Evolutionary conservation across 2,888 invertebrate species (phyloP), one percentile per base, ranked within the genome.

Genomic region (Ennomos fuscantarius): DNA sequence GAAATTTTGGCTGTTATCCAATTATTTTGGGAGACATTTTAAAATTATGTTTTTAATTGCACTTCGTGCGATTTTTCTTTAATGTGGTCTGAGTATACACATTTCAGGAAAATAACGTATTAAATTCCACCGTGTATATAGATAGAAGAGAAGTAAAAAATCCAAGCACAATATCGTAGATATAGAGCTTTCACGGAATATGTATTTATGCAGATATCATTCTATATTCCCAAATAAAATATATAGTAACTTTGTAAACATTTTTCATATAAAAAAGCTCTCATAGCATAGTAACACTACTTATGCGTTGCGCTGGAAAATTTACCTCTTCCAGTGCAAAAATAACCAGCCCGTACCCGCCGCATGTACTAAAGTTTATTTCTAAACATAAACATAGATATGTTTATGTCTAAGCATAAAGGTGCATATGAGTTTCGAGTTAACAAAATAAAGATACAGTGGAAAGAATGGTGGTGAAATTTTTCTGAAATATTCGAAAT

Each of bases 331-430:
- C 34, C 13, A 34, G 41, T 13, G 40, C 9, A 33, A 41, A 32
- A 49, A 48, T 39, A 36, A 32, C 35, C 31, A 24, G 15, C 32
- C 37, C 13, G 41, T n/a, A 36, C 12, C 33, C 24, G 31, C 35
- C 15, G 11, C 35, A 12, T 51, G 41, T 13, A 37, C 32, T 12
- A 32, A 40, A 34, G 33, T 49, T 51, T 51, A 51, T 37, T 31
- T 31, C 8, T 36, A 9, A 36, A 43, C 42, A 43, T 50, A 34
- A 43, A 41, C 42, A 65, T 65, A 67, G 71, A 65, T 69, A 66
- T 69, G 64, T 74, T 74, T 75, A 76, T 56, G 54, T 54, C 31
- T 40, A 24, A 47, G 34, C 51, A 54, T 58, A 55, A 55, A 60
- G 46, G 36, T 45, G 48, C 45, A 41, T 43, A 49, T 40, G 40